phyloP scores from a whole-genome alignment of 2,888 invertebrate genomes.

The Andrena minutula region DNA sequence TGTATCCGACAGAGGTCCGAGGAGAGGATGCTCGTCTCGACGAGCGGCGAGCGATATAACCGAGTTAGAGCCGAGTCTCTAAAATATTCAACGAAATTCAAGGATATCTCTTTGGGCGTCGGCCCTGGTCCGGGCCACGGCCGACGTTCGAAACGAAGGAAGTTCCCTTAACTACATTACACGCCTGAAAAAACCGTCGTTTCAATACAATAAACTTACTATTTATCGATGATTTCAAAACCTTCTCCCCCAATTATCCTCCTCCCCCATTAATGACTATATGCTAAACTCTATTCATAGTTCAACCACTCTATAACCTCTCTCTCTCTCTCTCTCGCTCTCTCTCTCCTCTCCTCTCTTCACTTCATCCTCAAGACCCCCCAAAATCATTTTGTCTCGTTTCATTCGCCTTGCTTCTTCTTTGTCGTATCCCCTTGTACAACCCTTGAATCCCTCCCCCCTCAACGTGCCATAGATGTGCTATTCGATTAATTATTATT shows the following conservation, averaged over 20 bases:
- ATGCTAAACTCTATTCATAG: conserved; percentile 84
- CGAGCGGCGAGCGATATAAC: conserved; percentile 48
- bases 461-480: conserved; percentile 66
- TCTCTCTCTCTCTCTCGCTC: conserved; percentile 61
- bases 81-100: conserved; percentile 64
- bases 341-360: conserved; percentile 74
- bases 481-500: conserved; percentile 65
- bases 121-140: conserved; percentile 56
- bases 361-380: conserved; percentile 59
- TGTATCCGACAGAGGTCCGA: neutral
- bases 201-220: conserved; percentile 66
- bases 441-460: conserved; percentile 36
- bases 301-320: conserved; percentile 82
- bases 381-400: conserved; percentile 8
- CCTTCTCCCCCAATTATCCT: conserved; percentile 60
- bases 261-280: conserved; percentile 66
- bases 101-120: conserved; percentile 67
- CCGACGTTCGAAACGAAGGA: conserved; percentile 64
- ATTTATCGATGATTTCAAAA: conserved; percentile 74
- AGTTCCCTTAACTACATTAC: conserved; percentile 63
- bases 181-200: conserved; percentile 61
- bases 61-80: conserved; percentile 65
- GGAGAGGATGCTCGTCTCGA: conserved; percentile 25
- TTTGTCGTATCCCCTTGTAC: conserved; percentile 27
- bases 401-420: conserved; percentile 6